Conservation (phyloP, 2,888 invertebrate species). For the Heterodera filipjevi region DNA sequence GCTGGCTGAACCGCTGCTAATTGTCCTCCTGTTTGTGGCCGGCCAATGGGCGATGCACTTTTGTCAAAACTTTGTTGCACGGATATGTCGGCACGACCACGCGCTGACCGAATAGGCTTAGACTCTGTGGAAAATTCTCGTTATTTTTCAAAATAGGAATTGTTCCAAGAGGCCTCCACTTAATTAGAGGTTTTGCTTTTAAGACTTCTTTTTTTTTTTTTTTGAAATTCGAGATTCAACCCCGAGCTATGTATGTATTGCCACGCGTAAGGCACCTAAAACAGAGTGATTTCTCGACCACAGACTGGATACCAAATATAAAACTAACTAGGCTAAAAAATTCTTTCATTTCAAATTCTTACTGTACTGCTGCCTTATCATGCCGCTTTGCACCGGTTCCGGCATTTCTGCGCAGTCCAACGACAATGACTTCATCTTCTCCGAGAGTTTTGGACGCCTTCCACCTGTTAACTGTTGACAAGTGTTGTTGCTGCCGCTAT, state of each 20-base stretch:
- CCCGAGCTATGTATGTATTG: too few species aligned
- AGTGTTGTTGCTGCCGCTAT: background rate
- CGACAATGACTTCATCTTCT: constrained; percentile 64
- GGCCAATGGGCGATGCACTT: constrained; percentile 14
- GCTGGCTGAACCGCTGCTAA: constrained; percentile 45
- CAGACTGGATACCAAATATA: too few species aligned
- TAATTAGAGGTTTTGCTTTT: too few species aligned
- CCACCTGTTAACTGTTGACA: background rate
- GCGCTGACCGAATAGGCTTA: constrained; percentile 44
- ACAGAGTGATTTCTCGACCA: too few species aligned
- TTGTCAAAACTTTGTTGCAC: constrained; percentile 52
- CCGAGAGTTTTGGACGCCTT: constrained; percentile 60
- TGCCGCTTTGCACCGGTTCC: constrained; percentile 46
- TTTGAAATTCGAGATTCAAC: too few species aligned
- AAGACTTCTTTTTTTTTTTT: too few species aligned
- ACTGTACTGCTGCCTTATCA: constrained; percentile 35
- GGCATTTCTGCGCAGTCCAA: constrained; percentile 64
- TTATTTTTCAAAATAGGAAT: background rate
- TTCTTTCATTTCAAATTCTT: too few species aligned
- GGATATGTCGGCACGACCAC: constrained; percentile 46
- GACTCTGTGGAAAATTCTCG: constrained; percentile 36
- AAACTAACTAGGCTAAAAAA: too few species aligned
- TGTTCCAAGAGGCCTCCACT: too few species aligned
- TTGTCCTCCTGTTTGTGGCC: constrained; percentile 40
- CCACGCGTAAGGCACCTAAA: too few species aligned